A percentile compares a stretch with the other conserved stretches of the same genome.
Evolutionary conservation across 2,113 vertebrate species (phyloP).

Genomic region (Anguilla japonica): DNA sequence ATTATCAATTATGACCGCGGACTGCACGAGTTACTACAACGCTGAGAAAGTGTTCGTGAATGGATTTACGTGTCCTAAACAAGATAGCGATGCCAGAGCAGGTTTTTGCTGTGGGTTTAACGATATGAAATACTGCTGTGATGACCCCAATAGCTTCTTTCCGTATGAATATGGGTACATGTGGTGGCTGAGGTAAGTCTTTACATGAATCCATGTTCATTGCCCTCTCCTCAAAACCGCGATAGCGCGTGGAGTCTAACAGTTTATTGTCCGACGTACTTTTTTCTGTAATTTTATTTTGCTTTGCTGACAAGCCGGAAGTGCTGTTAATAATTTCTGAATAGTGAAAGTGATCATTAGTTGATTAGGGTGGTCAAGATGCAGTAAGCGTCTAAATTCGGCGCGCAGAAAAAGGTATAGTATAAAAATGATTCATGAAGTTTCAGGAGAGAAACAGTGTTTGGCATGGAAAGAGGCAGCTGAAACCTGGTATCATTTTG

Average conservation of each 20-base stretch:
- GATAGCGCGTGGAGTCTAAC: too few species aligned
- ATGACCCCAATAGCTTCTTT: conserved; percentile 87
- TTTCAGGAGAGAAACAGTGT: too few species aligned
- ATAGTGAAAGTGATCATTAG: too few species aligned
- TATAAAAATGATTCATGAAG: too few species aligned
- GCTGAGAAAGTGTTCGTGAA: conserved; percentile 73
- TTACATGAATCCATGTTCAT: background rate
- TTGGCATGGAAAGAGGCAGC: too few species aligned
- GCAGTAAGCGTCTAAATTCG: too few species aligned
- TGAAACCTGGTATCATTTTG: background rate
- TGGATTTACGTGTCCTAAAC: conserved; percentile 79
- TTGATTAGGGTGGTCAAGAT: too few species aligned
- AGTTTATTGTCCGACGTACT: too few species aligned
- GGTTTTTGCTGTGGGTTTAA: conserved; percentile 87
- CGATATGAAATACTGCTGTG: conserved; percentile 87
- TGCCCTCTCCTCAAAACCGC: background rate
- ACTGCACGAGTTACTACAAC: conserved; percentile 80
- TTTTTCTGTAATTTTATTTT: too few species aligned
- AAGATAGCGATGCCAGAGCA: conserved; percentile 69
- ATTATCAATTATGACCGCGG: conserved; percentile 72
- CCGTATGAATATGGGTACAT: conserved; percentile 87
- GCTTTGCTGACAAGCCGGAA: too few species aligned
- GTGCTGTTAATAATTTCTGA: too few species aligned
- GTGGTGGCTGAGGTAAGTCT: conserved; percentile 86
- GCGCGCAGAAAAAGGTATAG: too few species aligned